A percentile compares a stretch with the other conserved stretches of the same genome.
Evolutionary conservation across 2,888 invertebrate genomes (phyloP).

Genomic region (Patella ulyssiponensis): DNA sequence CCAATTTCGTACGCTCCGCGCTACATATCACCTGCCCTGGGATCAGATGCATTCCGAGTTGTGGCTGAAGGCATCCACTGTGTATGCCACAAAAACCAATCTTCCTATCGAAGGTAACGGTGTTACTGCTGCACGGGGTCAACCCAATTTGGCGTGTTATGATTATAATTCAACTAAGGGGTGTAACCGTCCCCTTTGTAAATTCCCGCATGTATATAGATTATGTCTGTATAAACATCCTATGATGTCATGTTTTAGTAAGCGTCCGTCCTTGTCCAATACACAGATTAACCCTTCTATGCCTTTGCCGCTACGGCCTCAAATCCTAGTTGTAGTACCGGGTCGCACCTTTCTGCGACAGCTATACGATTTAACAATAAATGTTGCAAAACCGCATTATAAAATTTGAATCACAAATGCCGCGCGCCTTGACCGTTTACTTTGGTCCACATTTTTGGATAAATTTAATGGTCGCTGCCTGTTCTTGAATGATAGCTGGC

Average conservation of each 20-base stretch:
- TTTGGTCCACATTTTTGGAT: neutral
- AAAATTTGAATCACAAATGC: neutral
- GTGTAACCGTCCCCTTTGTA: neutral
- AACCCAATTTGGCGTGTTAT: neutral
- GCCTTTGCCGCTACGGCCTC: neutral
- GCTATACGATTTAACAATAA: neutral
- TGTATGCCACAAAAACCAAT: neutral
- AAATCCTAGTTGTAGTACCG: neutral
- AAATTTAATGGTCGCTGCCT: neutral
- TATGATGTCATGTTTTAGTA: neutral
- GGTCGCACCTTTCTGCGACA: neutral
- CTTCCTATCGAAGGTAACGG: too few species aligned
- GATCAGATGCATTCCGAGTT: neutral
- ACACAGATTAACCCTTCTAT: too few species aligned
- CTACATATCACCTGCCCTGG: too few species aligned
- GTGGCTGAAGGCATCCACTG: neutral
- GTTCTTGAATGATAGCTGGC: neutral
- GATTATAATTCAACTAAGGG: neutral
- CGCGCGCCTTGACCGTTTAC: neutral
- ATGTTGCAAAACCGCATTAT: neutral
- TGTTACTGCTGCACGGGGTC: too few species aligned
- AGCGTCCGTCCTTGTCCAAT: neutral
- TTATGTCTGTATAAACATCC: neutral
- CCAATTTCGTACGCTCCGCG: neutral
- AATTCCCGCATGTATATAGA: neutral